Evolutionary conservation across 2,888 invertebrate genomes (phyloP), one percentile per base, ranked within the genome.

Genomic region (Orthosia incerta): DNA sequence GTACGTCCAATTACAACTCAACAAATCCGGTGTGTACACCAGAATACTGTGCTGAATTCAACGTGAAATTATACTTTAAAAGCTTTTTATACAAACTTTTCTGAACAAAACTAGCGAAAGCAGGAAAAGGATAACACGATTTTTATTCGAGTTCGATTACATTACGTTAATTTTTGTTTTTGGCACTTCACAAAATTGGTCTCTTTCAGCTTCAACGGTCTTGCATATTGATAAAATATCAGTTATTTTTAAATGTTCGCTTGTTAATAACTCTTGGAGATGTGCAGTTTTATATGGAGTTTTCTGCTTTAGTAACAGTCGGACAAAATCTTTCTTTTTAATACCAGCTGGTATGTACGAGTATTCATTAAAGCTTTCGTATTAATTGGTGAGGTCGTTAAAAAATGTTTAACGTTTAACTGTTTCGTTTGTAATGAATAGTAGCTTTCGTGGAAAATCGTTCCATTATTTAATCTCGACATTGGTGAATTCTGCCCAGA

Each of bases 201-300:
- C 15, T 7, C 26, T 48, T 31, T 45, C n/a, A 59, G 39, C 4
- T 31, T 31, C 13, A 26, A 20, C 26, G 20, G 15, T n/a, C n/a
- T n/a, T 12, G 13, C 13, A 20, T 46, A 31, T 15, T 15, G 3
- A 46, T 45, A 13, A 53, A 59, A 53, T 51, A 18, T 18, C n/a
- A 51, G 46, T 9, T 46, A 73, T 18, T 50, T 48, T 23, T 13
- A 12, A 26, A 45, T 23, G 2, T 51, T 53, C 23, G 39, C 23
- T 12, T 46, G 50, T 31, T 63, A 59, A 67, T n/a, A n/a, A 23
- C 23, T 64, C 48, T 50, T 61, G 9, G n/a, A 23, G 48, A 55
- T 26, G 59, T 53, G 18, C 15, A 18, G 20, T 59, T 64, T 73
- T 61, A 13, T 15, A 26, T 18, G 48, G 61, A 55, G n/a, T 68